These are phyloP conservation scores for Amiota communis DNA, from an alignment of 2,888 invertebrate genomes.

Conservation along the genomic window DNA sequence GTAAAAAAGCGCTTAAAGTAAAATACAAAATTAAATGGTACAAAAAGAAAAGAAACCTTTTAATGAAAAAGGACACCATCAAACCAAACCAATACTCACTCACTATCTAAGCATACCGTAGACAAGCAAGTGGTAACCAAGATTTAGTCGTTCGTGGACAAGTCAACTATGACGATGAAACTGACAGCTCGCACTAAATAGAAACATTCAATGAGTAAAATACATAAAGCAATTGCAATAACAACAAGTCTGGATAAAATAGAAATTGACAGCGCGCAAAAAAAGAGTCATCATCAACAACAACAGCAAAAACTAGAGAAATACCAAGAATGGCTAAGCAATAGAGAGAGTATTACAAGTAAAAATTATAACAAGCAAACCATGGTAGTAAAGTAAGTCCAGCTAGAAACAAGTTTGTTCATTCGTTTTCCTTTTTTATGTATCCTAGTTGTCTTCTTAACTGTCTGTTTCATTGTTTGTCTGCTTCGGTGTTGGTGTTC, in stretches of 20 bases:
- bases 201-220: constrained; percentile 15
- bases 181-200: constrained; percentile 1
- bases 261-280: constrained; percentile 25
- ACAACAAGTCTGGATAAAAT: constrained; percentile 5
- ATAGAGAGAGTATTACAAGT: not conserved
- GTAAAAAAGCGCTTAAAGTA: constrained; percentile 45
- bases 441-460: not conserved
- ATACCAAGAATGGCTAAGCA: constrained; percentile 24
- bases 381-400: not conserved
- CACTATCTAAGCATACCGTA: not conserved
- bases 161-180: not conserved
- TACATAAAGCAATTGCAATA: not conserved
- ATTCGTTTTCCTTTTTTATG: not conserved
- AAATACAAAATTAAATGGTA: constrained; percentile 8
- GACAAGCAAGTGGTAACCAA: not conserved
- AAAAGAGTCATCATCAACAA: constrained; percentile 16
- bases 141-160: no score
- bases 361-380: not conserved
- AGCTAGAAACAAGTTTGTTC: not conserved
- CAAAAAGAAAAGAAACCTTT: not conserved
- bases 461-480: not conserved
- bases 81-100: not conserved
- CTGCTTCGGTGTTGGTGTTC: not conserved
- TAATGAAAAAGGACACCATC: not conserved
- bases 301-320: constrained; percentile 4